Evolutionary conservation across 2,797 vertebrate species (phyloP), one percentile per base, ranked within the genome.

Genomic region (Potorous gilbertii): DNA sequence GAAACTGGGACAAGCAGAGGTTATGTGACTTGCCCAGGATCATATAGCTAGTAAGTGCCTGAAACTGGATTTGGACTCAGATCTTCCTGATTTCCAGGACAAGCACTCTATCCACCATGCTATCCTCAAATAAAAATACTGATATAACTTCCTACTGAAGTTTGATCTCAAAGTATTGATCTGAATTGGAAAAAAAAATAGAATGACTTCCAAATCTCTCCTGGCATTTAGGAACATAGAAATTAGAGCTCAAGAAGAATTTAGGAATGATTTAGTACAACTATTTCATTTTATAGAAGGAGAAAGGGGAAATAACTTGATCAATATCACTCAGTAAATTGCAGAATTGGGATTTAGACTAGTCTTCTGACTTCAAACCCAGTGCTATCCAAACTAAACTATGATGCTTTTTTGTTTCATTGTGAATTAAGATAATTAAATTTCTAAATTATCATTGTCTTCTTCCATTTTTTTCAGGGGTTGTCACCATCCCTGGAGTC

Each of bases 401-500:
- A 74, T 40, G n/a, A 74, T 81, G 66, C n/a, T 81, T n/a, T 24
- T 74, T 81, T 46, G 66, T 2, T 81, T 81, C 66, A 24, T 21
- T 81, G n/a, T 24, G n/a, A n/a, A 46, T 46, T 18, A 57, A 56
- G 56, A 93, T 92, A 18, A 56, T 24, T 13, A 56, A 91, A 28
- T 55, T 1, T 16, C 9, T 59, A n/a, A 18, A 12, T 96, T 90
- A 90, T 31, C 5, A 3, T 74, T 29, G 24, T 40, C 62, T 57
- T 50, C 6, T 24, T 34, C 54, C 55, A 50, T 81, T 81, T 57
- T n/a, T 56, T 0, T 74, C 96, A 99, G 99, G 99, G 92, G 95
- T 98, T 0, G 96, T 99, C 93, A 93, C 99, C 90, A 98, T 99
- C 89, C 99, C 99, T 5, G 99, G 99, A 40, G 98, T 99, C 52